Percentiles rank a stretch among this genome's conserved stretches.
These are phyloP conservation scores for Sorex araneus DNA, from an alignment of 2,113 vertebrate genomes.

Conservation along the genomic window DNA sequence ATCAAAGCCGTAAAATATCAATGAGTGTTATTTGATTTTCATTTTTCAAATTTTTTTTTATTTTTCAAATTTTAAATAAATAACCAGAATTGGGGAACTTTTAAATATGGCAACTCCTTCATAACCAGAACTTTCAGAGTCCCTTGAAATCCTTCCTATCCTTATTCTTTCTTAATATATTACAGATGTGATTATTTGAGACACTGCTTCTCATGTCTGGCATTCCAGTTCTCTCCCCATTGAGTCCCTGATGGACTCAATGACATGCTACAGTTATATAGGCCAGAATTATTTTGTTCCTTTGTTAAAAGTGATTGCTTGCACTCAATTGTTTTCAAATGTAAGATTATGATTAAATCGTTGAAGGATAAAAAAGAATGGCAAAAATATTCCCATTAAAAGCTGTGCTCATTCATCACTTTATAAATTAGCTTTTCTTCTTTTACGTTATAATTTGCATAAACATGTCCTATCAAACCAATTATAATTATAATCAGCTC, in stretches of 20 bases:
- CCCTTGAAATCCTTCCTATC: neutral
- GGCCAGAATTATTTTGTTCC: neutral
- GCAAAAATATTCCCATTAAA: slow-evolving; percentile 41
- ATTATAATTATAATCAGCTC: neutral
- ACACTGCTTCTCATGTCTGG: neutral
- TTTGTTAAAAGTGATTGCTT: neutral
- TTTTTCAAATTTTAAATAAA: slow-evolving; percentile 42
- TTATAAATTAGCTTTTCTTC: neutral
- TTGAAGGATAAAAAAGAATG: slow-evolving; percentile 11
- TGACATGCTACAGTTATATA: neutral
- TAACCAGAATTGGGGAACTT: neutral
- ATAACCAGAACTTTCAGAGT: neutral
- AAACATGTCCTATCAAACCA: neutral
- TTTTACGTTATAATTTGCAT: neutral
- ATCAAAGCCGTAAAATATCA: too few species aligned
- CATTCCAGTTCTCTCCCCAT: neutral
- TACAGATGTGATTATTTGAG: neutral
- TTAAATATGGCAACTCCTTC: neutral
- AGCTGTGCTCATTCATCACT: neutral
- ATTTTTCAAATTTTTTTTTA: slow-evolving; percentile 43
- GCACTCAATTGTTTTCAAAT: neutral
- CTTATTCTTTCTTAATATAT: neutral
- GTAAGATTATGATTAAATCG: neutral
- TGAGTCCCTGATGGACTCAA: neutral
- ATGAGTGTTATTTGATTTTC: neutral